Conservation (phyloP, 2,113 vertebrate genomes). For the Tylochromis polylepis region DNA sequence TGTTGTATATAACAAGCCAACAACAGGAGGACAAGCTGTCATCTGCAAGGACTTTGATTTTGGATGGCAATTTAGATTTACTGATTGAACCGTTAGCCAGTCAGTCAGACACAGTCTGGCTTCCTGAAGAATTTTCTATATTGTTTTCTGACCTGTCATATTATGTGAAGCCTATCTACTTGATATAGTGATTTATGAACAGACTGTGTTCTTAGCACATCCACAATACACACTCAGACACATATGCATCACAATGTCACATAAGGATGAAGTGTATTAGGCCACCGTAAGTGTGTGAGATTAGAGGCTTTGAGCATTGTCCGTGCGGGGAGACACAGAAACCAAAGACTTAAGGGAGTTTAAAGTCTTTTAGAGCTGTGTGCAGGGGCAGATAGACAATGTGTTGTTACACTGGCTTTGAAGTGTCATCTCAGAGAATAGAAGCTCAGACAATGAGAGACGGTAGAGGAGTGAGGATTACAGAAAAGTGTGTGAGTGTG, state of each 20-base stretch:
- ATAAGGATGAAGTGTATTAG: constrained; percentile 51
- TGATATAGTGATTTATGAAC: neutral
- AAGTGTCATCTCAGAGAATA: constrained; percentile 67
- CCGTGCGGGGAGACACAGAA: constrained; percentile 25
- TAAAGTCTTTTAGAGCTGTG: constrained; percentile 59
- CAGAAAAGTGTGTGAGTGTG: constrained; percentile 53
- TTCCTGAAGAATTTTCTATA: constrained; percentile 2
- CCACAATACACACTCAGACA: neutral
- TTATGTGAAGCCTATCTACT: neutral
- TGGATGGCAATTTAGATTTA: constrained; percentile 28
- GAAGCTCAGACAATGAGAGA: constrained; percentile 63
- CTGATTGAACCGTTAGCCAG: constrained; percentile 31
- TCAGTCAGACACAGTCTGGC: neutral
- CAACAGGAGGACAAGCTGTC: constrained; percentile 29
- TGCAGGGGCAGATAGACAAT: constrained; percentile 59
- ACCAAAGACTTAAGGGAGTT: constrained; percentile 56
- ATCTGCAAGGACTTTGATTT: constrained; percentile 20
- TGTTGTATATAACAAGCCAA: constrained; percentile 21
- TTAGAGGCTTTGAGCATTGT: constrained; percentile 51
- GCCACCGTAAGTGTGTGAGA: constrained; percentile 42
- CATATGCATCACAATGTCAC: constrained; percentile 11
- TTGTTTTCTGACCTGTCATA: neutral
- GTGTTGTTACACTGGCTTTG: constrained; percentile 61
- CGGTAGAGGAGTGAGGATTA: constrained; percentile 58
- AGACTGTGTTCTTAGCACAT: neutral